phyloP scores from a whole-genome alignment of 2,113 vertebrate genomes.

The Oostethus manadensis region DNA sequence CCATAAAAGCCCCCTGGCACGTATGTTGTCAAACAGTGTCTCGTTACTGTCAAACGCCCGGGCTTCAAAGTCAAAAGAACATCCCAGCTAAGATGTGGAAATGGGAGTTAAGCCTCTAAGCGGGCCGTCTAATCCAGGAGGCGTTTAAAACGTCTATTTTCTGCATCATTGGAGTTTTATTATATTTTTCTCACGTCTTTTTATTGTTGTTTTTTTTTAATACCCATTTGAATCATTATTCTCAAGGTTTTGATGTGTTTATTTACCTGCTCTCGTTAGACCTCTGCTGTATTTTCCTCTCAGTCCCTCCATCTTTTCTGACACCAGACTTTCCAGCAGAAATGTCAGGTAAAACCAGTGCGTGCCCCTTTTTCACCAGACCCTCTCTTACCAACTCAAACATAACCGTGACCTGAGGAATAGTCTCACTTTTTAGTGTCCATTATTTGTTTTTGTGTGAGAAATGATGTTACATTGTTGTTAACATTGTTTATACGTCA shows the following conservation, averaged over 20 bases:
- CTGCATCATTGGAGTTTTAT: background rate
- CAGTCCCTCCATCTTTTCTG: slow-evolving; percentile 55
- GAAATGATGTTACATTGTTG: too few species aligned
- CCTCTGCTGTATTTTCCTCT: slow-evolving; percentile 65
- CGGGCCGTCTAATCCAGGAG: slow-evolving; percentile 7
- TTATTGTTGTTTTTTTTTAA: slow-evolving; percentile 12
- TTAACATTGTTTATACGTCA: too few species aligned
- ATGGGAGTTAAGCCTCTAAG: slow-evolving; percentile 31
- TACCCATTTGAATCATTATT: background rate
- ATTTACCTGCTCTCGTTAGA: slow-evolving; percentile 46
- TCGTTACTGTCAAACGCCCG: slow-evolving; percentile 60
- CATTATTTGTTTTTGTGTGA: too few species aligned
- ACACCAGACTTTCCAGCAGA: slow-evolving; percentile 60
- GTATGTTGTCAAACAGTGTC: slow-evolving; percentile 71
- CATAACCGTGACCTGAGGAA: too few species aligned
- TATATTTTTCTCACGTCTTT: slow-evolving; percentile 3
- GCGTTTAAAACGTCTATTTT: background rate
- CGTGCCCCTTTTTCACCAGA: background rate
- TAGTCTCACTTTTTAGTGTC: too few species aligned
- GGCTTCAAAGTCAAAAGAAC: slow-evolving; percentile 64
- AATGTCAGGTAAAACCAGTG: slow-evolving; percentile 60
- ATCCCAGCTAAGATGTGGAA: slow-evolving; percentile 40
- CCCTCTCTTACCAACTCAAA: background rate
- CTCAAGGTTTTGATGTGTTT: slow-evolving; percentile 3
- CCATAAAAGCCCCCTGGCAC: slow-evolving; percentile 54